Base-by-base conservation (phyloP, 2,797 vertebrate genomes). In the Lutjanus campechanus region DNA sequence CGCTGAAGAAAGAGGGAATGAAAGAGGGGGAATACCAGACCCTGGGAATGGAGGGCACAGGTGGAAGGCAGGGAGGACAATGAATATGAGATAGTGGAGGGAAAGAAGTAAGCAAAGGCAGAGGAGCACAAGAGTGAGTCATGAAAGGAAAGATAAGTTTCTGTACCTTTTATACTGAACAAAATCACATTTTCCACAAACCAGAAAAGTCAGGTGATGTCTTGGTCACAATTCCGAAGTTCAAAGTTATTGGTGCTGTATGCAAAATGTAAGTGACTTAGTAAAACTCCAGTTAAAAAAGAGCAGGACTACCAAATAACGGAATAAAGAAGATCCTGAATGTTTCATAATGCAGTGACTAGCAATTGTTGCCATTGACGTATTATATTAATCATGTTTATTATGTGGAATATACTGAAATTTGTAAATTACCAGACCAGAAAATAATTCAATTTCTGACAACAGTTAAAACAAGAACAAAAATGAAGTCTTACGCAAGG, bases 1-100 rank as follows among this genome's bases (percentile, higher is more conserved):
- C 61, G 13, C 46, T 82, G 58, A 87, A 68, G 56, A 87, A 69
- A 55, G 22, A 50, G 36, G 22, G 29, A 22, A 15, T 50, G 51
- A 54, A 56, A 17, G 69, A 29, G 13, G 41, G 0, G 1, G 75
- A 12, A 0, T 88, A 85, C 11, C 59, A 85, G 7, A 56, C 77
- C 0, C 20, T 85, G 40, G 0, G 25, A 0, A 53, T 0, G 2
- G n/a, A 29, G 0, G 50, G 41, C 0, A 16, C 13, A 5, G 29
- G 0, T 10, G 58, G 36, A 60, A 25, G 50, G 19, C 44, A 7
- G 40, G 15, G 29, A 41, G 12, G 29, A 36, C 29, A 36, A 5
- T 36, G 29, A 36, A 22, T 11, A 72, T 0, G 11, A 55, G 17
- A 44, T 7, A 13, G 17, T 60, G 46, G 6, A 53, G 1, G 46